These are phyloP conservation scores for Pelosia muscerda DNA, from an alignment of 2,888 invertebrate species.

Conservation along the genomic window DNA sequence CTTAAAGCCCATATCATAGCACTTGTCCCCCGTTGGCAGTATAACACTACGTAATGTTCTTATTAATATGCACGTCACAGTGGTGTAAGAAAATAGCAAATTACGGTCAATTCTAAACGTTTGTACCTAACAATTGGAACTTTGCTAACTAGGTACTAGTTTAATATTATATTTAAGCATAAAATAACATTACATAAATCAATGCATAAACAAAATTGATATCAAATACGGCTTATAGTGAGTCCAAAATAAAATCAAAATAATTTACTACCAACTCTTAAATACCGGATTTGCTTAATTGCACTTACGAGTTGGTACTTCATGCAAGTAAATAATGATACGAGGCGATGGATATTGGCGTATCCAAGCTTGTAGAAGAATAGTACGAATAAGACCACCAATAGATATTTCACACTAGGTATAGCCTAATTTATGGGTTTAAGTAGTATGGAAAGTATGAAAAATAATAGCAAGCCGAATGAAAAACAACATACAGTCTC, in stretches of 20 bases:
- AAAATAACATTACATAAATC: background rate
- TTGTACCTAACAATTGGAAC: background rate
- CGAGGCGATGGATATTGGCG: background rate
- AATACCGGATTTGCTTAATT: background rate
- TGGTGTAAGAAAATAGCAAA: constrained; percentile 9
- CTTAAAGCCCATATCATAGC: constrained; percentile 26
- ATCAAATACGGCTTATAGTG: background rate
- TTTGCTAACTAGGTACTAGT: background rate
- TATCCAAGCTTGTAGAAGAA: no score
- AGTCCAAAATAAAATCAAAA: background rate
- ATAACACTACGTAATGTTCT: constrained; percentile 21
- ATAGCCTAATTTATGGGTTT: background rate
- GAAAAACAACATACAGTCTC: background rate
- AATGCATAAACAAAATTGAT: background rate
- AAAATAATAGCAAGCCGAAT: background rate
- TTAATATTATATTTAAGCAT: background rate
- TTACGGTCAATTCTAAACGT: background rate
- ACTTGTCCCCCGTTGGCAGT: constrained; percentile 31
- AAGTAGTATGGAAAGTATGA: background rate
- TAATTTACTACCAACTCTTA: background rate
- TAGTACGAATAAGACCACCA: background rate
- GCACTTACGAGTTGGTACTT: background rate
- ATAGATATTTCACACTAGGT: background rate
- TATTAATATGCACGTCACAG: constrained; percentile 26
- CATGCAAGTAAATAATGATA: background rate